A percentile compares a stretch with the other conserved stretches of the same genome.
Evolutionary conservation across 2,113 vertebrate genomes (phyloP).

Genomic region (Ceuthmochares aereus): DNA sequence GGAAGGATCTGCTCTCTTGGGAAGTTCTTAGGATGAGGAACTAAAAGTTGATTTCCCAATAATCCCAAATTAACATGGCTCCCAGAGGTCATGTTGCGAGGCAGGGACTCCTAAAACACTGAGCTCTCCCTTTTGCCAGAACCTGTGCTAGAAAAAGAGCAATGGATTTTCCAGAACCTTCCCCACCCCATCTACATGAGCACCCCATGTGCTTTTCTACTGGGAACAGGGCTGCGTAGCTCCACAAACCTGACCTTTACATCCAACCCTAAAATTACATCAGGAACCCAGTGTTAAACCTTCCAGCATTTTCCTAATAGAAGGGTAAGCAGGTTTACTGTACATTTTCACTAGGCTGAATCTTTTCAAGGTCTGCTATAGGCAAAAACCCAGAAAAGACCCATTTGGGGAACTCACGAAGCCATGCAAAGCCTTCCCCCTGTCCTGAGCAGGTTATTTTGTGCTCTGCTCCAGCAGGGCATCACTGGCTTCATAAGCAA

Average conservation of each 20-base stretch:
- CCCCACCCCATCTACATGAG: not conserved
- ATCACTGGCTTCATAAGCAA: not conserved
- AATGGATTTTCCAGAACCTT: not conserved
- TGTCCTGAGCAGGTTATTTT: not conserved
- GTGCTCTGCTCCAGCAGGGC: not conserved
- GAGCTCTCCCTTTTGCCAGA: not conserved
- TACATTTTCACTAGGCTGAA: not conserved
- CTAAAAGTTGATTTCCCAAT: not conserved
- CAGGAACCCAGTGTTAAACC: not conserved
- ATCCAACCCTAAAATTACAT: not conserved
- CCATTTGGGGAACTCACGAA: not conserved
- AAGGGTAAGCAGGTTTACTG: not conserved
- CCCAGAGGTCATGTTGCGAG: not conserved
- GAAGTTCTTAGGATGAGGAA: slow-evolving; percentile 1
- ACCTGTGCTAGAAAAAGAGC: not conserved
- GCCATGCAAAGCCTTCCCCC: not conserved
- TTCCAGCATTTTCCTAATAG: not conserved
- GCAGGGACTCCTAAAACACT: not conserved
- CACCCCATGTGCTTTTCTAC: not conserved
- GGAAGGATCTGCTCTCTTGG: not conserved
- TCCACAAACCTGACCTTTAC: not conserved
- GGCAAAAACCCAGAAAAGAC: not conserved
- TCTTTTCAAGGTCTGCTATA: not conserved
- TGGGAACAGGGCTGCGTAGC: rapidly evolving
- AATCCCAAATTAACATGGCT: not conserved